Conservation (phyloP, 2,888 invertebrate genomes). For the Apamea sordens region DNA sequence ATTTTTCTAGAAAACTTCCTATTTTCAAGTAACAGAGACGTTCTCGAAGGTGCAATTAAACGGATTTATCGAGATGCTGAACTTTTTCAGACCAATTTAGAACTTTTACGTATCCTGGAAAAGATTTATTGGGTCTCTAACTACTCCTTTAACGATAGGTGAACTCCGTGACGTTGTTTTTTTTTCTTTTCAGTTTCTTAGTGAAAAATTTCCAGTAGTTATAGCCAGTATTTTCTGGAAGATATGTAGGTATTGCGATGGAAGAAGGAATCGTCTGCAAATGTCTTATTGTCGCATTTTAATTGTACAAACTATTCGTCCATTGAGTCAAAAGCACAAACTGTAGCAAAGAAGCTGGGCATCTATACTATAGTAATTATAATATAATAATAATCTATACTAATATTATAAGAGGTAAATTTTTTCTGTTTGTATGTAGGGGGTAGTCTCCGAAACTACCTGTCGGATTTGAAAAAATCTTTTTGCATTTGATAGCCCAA, state of each 20-base stretch:
- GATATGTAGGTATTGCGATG: background rate
- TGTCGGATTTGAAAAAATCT: no score
- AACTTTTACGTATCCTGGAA: slow-evolving; percentile 19
- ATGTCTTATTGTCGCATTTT: background rate
- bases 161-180: background rate
- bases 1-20: slow-evolving; percentile 7
- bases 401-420: no score
- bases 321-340: no score
- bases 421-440: no score
- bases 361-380: no score
- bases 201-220: background rate
- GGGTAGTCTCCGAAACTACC: no score
- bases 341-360: no score
- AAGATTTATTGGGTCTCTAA: slow-evolving; percentile 31
- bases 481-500: no score
- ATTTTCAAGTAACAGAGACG: slow-evolving; percentile 9
- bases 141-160: slow-evolving; percentile 5
- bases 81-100: slow-evolving; percentile 51
- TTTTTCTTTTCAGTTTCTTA: background rate
- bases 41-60: slow-evolving; percentile 35
- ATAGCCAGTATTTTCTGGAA: background rate
- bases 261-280: background rate
- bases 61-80: slow-evolving; percentile 46
- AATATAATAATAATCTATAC: no score
- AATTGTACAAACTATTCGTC: background rate